Percentiles rank a stretch among this genome's conserved stretches.
These are phyloP conservation scores for Equus przewalskii DNA, from an alignment of 2,113 vertebrate species.

Conservation along the genomic window DNA sequence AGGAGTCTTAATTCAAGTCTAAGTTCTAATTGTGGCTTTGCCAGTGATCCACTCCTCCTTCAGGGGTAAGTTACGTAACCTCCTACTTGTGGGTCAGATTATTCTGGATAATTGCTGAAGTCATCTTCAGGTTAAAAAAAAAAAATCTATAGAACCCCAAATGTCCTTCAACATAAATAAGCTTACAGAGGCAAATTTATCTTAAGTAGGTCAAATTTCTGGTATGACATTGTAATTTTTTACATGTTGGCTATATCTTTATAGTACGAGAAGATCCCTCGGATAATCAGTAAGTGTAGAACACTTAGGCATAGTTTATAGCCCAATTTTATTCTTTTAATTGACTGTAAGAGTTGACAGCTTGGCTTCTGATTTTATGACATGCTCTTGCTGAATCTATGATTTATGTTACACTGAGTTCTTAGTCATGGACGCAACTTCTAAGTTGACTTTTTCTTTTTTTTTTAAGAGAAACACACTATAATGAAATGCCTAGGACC, in stretches of 20 bases:
- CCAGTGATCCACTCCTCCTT: background rate
- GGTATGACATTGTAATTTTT: background rate
- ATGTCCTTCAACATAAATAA: background rate
- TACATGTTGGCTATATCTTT: background rate
- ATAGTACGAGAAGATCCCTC: background rate
- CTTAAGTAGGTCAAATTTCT: background rate
- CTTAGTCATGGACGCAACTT: background rate
- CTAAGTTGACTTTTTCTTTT: background rate
- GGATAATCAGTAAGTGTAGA: background rate
- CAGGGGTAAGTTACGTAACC: background rate
- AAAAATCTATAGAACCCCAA: background rate
- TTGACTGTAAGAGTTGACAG: background rate
- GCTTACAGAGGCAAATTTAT: background rate
- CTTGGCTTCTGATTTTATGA: constrained; percentile 33
- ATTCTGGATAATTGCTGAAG: constrained; percentile 5
- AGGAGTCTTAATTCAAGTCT: constrained; percentile 19
- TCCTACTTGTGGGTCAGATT: background rate
- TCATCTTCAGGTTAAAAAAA: background rate
- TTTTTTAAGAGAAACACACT: background rate
- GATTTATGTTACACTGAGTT: constrained; percentile 9
- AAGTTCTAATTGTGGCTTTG: background rate
- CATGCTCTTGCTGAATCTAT: background rate
- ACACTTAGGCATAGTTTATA: background rate
- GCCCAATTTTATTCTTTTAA: background rate
- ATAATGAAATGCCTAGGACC: background rate